Percentiles rank a stretch among this genome's conserved stretches.
Evolutionary conservation across 2,113 vertebrate genomes (phyloP).

Genomic region (Rana temporaria): DNA sequence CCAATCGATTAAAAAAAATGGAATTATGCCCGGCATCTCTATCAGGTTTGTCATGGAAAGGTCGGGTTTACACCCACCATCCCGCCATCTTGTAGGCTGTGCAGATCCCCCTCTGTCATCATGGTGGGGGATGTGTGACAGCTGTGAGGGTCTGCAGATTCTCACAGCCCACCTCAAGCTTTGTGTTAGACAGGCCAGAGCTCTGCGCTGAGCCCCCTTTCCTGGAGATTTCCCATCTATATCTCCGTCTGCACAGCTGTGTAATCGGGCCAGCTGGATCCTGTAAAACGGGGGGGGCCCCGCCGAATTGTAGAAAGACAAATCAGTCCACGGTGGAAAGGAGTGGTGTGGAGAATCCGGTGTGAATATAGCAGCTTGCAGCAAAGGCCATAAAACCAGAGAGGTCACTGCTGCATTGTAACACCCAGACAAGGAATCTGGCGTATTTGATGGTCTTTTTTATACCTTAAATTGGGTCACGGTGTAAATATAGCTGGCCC

Average conservation of each 20-base stretch:
- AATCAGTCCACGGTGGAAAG: too few relatives aligned
- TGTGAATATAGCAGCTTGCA: not conserved
- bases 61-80: too few relatives aligned
- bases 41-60: too few relatives aligned
- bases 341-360: not conserved
- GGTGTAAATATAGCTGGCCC: not conserved
- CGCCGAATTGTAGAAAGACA: not conserved
- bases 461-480: not conserved
- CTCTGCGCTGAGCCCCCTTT: too few relatives aligned
- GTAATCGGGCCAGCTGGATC: not conserved
- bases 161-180: constrained; percentile 5
- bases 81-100: not conserved
- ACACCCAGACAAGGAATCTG: not conserved
- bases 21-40: too few relatives aligned
- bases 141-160: constrained; percentile 31
- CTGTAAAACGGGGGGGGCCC: not conserved
- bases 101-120: not conserved
- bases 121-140: not conserved
- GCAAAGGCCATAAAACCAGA: not conserved
- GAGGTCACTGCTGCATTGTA: not conserved
- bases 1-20: too few relatives aligned
- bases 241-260: not conserved
- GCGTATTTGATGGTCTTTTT: not conserved
- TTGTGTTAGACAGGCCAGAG: not conserved
- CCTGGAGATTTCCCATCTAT: not conserved